phyloP scores from a whole-genome alignment of 2,888 invertebrate genomes.

The Aquatica leii region DNA sequence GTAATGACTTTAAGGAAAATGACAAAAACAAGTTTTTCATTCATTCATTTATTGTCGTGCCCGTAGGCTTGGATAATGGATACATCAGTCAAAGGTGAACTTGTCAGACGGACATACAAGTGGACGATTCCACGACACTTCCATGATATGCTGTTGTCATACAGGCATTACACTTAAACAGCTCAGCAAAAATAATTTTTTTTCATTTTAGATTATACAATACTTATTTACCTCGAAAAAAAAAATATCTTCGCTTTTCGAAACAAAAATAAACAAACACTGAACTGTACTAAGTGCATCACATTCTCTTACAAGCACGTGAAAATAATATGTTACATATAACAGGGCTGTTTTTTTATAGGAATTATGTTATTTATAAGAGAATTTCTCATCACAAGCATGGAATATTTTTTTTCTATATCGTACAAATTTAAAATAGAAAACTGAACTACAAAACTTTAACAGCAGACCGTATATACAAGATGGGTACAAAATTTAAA shows the following conservation, averaged over 20 bases:
- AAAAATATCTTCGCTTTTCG: background rate
- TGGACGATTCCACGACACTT: slow-evolving; percentile 58
- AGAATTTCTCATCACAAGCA: slow-evolving; percentile 37
- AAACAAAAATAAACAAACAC: slow-evolving; percentile 25
- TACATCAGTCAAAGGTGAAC: slow-evolving; percentile 61
- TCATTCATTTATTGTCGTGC: slow-evolving; percentile 62
- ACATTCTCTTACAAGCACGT: slow-evolving; percentile 43
- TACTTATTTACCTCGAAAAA: background rate
- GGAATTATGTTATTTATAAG: slow-evolving; percentile 34
- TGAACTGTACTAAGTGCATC: slow-evolving; percentile 54
- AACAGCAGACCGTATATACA: slow-evolving; percentile 36
- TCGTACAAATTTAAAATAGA: slow-evolving; percentile 37
- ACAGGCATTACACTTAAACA: slow-evolving; percentile 44
- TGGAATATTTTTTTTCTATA: slow-evolving; percentile 32
- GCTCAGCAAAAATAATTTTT: slow-evolving; percentile 36
- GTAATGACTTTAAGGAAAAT: too few relatives aligned
- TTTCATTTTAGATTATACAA: background rate
- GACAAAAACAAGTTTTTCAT: slow-evolving; percentile 27
- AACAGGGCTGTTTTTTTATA: slow-evolving; percentile 34
- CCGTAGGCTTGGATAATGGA: slow-evolving; percentile 60
- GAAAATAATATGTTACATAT: slow-evolving; percentile 35
- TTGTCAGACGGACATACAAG: slow-evolving; percentile 59
- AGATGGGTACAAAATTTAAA: slow-evolving; percentile 34
- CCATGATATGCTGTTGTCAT: slow-evolving; percentile 58
- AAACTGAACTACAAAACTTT: slow-evolving; percentile 35